phyloP scores from a whole-genome alignment of 2,113 vertebrate species.

The Tupaia chinensis region DNA sequence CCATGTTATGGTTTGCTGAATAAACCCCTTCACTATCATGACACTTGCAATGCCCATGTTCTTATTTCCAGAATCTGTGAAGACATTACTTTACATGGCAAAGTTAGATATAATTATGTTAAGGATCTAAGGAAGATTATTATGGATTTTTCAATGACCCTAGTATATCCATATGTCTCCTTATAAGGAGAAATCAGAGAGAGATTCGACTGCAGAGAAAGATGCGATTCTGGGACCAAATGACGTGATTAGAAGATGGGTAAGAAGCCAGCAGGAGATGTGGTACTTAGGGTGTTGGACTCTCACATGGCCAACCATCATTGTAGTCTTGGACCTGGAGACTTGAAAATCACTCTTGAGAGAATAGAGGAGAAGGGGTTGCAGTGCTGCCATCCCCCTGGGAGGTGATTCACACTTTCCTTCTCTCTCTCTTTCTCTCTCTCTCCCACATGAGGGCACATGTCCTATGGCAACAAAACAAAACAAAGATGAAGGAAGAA shows the following conservation, averaged over 20 bases:
- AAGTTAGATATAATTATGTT: background rate
- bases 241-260: background rate
- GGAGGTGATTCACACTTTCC: no score
- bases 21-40: rapidly evolving
- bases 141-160: background rate
- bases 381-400: no score
- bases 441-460: no score
- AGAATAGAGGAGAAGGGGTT: no score
- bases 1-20: background rate
- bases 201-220: background rate
- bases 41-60: rapidly evolving
- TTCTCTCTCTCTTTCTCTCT: no score
- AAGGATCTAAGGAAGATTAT: background rate
- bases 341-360: no score
- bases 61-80: background rate
- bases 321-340: no score
- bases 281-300: no score
- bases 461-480: no score
- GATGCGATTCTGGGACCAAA: background rate
- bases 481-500: background rate
- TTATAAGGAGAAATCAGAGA: background rate
- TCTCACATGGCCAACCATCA: no score
- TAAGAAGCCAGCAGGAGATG: no score
- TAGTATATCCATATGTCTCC: background rate
- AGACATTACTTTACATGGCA: background rate